Base-by-base conservation (phyloP, 1,140 invertebrate genomes). In the Drosophila rhopaloa region DNA sequence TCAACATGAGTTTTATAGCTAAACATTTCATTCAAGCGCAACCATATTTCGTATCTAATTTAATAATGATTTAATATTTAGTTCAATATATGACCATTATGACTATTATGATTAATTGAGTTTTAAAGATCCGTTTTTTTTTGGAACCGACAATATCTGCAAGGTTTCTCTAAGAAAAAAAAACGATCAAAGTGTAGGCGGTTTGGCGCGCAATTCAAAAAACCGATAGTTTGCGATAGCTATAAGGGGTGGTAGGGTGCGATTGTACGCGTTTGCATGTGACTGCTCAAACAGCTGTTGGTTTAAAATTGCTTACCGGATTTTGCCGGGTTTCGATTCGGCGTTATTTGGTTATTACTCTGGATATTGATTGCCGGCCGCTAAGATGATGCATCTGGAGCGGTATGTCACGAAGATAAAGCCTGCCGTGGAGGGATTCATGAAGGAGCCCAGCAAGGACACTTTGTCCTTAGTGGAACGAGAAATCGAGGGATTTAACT, bases 1-100 rank as follows among this genome's bases (percentile, higher is more conserved):
- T 76, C 98, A 99, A 94, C 98, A 99, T 90, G 98, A 99, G 93
- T 99, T 99, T 93, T 99, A 99, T 92, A 99, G 99, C 95, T 99
- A 98, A 96, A 54, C 16, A 0, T n/a, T 29, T n/a, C 5, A 16
- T 8, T 29, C 7, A 8, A 13, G 7, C 9, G 24, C 24, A 53
- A 9, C 8, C 16, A 8, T 8, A 16, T 10, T 19, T 32, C 11
- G 7, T 6, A 35, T 47, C 41, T 11, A 1, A 58, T 10, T 8
- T 32, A 10, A 19, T 29, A 29, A 19, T 47, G 9, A 38, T 16
- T 32, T 13, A 35, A 32, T 32, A 32, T 32, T 32, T 32, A 32
- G 29, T 7, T 6, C 29, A 7, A 7, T 32, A 32, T 7, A 32
- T 32, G 29, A 32, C 29, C 6, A 32, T 24, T 19, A 1, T 19